Evolutionary conservation across 2,113 vertebrate genomes (phyloP).

Genomic region (Capreolus pygargus): DNA sequence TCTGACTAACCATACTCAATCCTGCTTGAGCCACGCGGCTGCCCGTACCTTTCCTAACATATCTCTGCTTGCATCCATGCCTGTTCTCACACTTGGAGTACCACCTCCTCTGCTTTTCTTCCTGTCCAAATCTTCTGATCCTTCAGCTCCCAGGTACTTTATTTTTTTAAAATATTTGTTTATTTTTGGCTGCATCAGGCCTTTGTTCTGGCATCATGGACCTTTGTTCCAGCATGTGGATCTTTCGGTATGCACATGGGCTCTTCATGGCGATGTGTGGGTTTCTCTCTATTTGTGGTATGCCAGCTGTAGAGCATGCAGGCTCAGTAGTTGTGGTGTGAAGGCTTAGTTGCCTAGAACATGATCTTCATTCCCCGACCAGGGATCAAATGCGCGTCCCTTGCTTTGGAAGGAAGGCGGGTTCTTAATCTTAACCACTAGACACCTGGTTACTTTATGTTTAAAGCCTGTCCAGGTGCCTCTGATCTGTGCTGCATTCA

Average conservation of each 20-base stretch:
- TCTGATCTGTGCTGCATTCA: background rate
- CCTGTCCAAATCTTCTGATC: background rate
- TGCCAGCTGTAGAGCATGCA: background rate
- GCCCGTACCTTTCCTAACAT: background rate
- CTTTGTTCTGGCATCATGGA: background rate
- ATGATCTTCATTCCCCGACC: background rate
- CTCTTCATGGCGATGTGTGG: background rate
- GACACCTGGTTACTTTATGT: background rate
- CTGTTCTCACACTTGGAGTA: background rate
- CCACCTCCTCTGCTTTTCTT: background rate
- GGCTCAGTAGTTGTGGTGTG: background rate
- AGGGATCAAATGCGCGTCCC: background rate
- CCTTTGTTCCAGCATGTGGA: background rate
- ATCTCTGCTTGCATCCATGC: background rate
- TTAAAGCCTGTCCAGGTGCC: background rate
- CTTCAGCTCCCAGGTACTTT: background rate
- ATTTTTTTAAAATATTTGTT: background rate
- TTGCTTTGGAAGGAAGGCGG: background rate
- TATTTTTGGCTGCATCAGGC: background rate
- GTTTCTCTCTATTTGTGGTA: background rate
- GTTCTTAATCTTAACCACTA: background rate
- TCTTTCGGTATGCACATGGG: background rate
- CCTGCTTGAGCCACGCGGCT: background rate
- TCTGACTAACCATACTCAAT: background rate
- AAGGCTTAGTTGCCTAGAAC: background rate